Base-by-base conservation (phyloP, 2,113 vertebrate genomes). In the Lates calcarifer region DNA sequence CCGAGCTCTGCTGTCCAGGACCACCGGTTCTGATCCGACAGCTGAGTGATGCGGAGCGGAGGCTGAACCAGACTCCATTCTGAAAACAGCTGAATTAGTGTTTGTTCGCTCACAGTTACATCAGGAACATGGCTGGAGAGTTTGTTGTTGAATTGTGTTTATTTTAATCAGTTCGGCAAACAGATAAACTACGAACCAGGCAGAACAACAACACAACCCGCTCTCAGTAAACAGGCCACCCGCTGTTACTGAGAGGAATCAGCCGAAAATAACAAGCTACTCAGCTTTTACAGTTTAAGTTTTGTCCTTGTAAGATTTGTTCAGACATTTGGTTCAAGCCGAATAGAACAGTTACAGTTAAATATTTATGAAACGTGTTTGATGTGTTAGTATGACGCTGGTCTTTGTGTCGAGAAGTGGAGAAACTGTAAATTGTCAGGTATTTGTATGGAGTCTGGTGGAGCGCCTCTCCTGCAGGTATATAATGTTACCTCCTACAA, bases 131-230 rank as follows among this genome's bases (percentile, higher is more conserved):
- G 5, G 9, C 45, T 3, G 22, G 18, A 33, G 18, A 0, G 6
- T 24, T 3, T 0, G 41, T 5, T 28, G 3, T 35, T 1, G 3
- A 22, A 4, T 0, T 0, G 24, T 13, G 17, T 17, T 18, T 47
- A 6, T 39, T 15, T 5, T 9, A 3, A 26, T 37, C 6, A 35
- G 24, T 12, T 26, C 31, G 22, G 26, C 12, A 29, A 6, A 1
- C 0, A 41, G 22, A 2, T 41, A 17, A 26, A 63, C 5, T 15
- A 15, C 3, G 11, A 47, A 12, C 5, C 26, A 39, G 22, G 8
- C 35, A 37, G 35, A 9, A 9, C 10, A 37, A 37, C 9, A 37
- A 37, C 10, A 37, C 3, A 6, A 37, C 35, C 35, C 10, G 35
- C 10, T 37, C 35, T 37, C 35, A 10, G 6, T 37, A 37, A 37